Evolutionary conservation across 2,888 invertebrate genomes (phyloP), one percentile per base, ranked within the genome.

Genomic region (Phoenoteleia sp.): DNA sequence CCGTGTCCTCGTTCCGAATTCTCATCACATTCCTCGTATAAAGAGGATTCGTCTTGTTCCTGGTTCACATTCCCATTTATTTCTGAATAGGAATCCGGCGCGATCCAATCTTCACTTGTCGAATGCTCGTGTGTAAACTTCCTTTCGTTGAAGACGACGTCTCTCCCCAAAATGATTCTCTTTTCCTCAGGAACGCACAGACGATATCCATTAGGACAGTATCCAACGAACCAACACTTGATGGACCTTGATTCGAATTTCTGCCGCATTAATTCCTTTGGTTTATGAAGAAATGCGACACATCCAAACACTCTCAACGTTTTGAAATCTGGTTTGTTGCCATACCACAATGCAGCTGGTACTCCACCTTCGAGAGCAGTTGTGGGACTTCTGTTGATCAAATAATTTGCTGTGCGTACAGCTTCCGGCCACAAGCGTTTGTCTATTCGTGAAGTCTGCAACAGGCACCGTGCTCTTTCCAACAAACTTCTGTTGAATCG

Each of bases 281-380:
- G 86, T 90, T 92, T 92, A 21, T 69, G 69, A 5, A 69, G 27
- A 36, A 39, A 54, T 15, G 15, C 69, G 0, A 54, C 54, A 13
- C 39, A 69, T 39, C 69, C 69, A 42, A 69, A 69, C 15, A 69
- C 42, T 21, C 25, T 86, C 90, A 88, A 87, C 91, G 90, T n/a
- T 91, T 83, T 84, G 89, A 92, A 33, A 88, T 90, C 19, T 90
- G 93, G 92, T 82, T 91, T 93, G 87, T 88, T 91, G 84, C 71
- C 85, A 87, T 92, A 88, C 92, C 92, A 93, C 86, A 92, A 79
- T 86, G 93, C 92, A 87, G 85, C 93, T 86, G 93, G 93, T 86
- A 93, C 93, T 89, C 91, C 91, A 66, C 72, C 74, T 54, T 69
- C 2, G 25, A 93, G 67, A 29, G 91, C 91, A 89, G 87, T 90